Base-by-base conservation (phyloP, 2,113 vertebrate species). In the Junco hyemalis region DNA sequence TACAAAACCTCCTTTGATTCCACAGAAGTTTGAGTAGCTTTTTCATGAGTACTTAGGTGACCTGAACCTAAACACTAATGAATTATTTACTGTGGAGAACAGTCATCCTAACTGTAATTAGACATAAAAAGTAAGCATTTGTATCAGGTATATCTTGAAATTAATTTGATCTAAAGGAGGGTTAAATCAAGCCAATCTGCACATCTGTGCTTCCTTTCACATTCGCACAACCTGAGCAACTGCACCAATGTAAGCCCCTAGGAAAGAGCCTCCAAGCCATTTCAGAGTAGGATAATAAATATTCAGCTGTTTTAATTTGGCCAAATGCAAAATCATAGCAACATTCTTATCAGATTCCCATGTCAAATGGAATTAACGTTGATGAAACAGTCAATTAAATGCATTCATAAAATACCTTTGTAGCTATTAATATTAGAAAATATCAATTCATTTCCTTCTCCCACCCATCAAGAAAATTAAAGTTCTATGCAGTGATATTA, bases 251-350 rank as follows among this genome's bases (percentile, higher is more conserved):
- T 29, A 83, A 95, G n/a, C 60, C 71, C 44, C 50, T 25, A 84
- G 33, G 50, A 92, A 76, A 95, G 82, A 63, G 42, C 26, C 79
- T 82, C 63, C 6, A 4, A 91, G 51, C 24, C 56, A 92, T 45
- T 61, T 88, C 53, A 71, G 36, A 72, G 60, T 10, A 64, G 20
- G 26, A 73, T 88, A 44, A 86, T 88, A 94, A 94, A 94, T 84
- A 97, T n/a, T 90, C 71, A 68, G 38, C 60, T 81, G 47, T 47
- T 90, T 88, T 93, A 95, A 73, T 72, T 92, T 81, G 79, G 88
- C 86, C 60, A 92, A 71, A 92, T 40, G 64, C 60, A 88, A 88
- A 94, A 77, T 88, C 56, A 83, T 44, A 20, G 47, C 81, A 92
- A 81, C 47, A 66, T 73, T 93, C 76, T 74, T 86, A 88, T 66